phyloP scores from a whole-genome alignment of 2,113 vertebrate species.

The Phyllostomus hastatus region DNA sequence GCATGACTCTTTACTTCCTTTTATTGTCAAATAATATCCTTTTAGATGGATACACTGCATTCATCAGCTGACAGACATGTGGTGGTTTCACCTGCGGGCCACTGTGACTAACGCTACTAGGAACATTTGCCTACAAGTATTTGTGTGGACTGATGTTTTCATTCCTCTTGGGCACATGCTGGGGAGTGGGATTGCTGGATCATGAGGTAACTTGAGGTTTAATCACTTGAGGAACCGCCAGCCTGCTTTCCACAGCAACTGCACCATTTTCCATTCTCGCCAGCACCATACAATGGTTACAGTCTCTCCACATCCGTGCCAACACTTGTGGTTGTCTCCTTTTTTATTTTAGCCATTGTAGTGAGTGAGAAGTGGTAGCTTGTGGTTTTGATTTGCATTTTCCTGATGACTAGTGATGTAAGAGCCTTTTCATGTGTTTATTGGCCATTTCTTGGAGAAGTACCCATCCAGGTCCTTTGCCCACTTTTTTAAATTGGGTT shows the following conservation, averaged over 20 bases:
- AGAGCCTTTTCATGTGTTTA: background rate
- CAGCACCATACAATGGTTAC: background rate
- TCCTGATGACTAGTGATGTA: no score
- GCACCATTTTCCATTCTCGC: fast-evolving
- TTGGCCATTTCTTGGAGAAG: background rate
- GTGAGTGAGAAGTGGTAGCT: background rate
- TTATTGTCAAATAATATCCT: background rate
- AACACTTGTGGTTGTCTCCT: background rate
- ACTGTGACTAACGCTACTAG: fast-evolving
- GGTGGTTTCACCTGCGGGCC: background rate
- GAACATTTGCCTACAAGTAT: fast-evolving
- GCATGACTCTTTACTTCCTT: background rate
- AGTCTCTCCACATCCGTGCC: fast-evolving
- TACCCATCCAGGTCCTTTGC: background rate
- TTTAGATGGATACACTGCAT: fast-evolving
- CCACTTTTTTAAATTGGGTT: background rate
- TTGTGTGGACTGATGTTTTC: background rate
- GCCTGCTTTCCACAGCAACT: background rate
- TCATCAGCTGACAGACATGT: background rate
- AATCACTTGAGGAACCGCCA: background rate
- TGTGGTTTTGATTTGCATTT: background rate
- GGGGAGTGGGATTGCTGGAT: background rate
- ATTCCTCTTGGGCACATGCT: no score
- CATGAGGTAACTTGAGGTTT: background rate
- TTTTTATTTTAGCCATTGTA: background rate